Base-by-base conservation (phyloP, 2,888 invertebrate species). In the Oligia strigilis region DNA sequence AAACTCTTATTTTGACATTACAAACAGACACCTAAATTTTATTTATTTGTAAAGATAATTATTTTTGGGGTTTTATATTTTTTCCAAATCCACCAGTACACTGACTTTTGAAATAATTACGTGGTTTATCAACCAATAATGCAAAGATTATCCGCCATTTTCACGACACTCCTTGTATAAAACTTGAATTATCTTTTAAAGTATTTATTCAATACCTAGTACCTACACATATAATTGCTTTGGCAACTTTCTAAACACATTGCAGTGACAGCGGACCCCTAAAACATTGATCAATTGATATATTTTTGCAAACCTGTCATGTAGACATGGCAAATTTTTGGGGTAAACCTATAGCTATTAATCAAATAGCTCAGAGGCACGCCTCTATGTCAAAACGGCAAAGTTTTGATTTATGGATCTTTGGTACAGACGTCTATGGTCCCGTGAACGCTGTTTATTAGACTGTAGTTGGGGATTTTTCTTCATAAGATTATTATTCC, bases 321-420 rank as follows among this genome's bases (percentile, higher is more conserved):
- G 74, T 49, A 11, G 58, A 70, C 43, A 67, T 36, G 60, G 46
- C 69, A 77, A 46, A 71, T 80, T 85, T 83, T 85, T 80, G 64
- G 66, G 40, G 64, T 83, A 83, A 83, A 85, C 72, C 78, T 60
- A 72, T 43, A 69, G 67, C 70, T 71, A 85, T 85, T 86, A 83
- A 85, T 85, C 86, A 86, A 58, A 64, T 83, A 75, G 62, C n/a
- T 76, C 46, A 4, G 43, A 60, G 77, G 14, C 83, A 70, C 81
- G 83, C 81, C 83, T 81, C 55, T 80, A 49, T 73, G 77, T 81
- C 86, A 75, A 23, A 80, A 73, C 55, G 29, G 80, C 43, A 46
- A 67, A 83, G 70, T 80, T 86, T 76, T 81, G 86, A 85, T 86
- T 81, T 80, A 86, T 75, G 49, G 49, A 65, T 52, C 4, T 72